A percentile compares a stretch with the other conserved stretches of the same genome.
Conservation (phyloP, 2,113 vertebrate genomes). For the Pogona vitticeps region DNA sequence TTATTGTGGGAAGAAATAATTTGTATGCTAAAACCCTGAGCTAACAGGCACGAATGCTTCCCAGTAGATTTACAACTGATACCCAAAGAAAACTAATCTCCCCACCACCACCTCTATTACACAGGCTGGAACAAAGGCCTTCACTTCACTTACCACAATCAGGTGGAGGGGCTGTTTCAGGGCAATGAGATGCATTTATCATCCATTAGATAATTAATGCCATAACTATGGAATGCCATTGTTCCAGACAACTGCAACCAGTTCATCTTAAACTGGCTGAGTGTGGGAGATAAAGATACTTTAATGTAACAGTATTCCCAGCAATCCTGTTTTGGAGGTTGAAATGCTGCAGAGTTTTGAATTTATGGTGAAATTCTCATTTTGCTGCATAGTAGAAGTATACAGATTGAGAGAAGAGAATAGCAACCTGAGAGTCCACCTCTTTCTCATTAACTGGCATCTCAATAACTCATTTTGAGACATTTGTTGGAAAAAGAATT, state of each 20-base stretch:
- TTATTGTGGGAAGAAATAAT: constrained; percentile 55
- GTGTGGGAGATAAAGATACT: too few relatives aligned
- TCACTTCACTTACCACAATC: constrained; percentile 5
- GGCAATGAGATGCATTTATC: not conserved
- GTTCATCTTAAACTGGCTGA: not conserved
- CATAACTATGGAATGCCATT: not conserved
- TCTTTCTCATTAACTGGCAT: too few relatives aligned
- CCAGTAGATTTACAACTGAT: constrained; percentile 39
- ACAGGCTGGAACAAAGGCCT: not conserved
- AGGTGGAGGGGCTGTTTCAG: not conserved
- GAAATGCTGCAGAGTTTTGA: too few relatives aligned
- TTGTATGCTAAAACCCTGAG: constrained; percentile 41
- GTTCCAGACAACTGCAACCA: not conserved
- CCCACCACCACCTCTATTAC: accelerated
- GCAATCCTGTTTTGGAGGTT: too few relatives aligned
- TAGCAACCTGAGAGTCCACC: too few relatives aligned
- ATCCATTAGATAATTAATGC: too few relatives aligned
- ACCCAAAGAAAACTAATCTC: constrained; percentile 18
- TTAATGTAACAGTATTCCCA: too few relatives aligned
- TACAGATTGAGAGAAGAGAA: too few relatives aligned
- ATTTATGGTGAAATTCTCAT: too few relatives aligned
- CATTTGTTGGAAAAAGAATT: too few relatives aligned
- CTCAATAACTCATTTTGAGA: too few relatives aligned
- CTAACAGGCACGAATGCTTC: constrained; percentile 24
- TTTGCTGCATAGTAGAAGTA: too few relatives aligned